Evolutionary conservation across 2,797 vertebrate genomes (phyloP).

Genomic region (Podarcis siculus): DNA sequence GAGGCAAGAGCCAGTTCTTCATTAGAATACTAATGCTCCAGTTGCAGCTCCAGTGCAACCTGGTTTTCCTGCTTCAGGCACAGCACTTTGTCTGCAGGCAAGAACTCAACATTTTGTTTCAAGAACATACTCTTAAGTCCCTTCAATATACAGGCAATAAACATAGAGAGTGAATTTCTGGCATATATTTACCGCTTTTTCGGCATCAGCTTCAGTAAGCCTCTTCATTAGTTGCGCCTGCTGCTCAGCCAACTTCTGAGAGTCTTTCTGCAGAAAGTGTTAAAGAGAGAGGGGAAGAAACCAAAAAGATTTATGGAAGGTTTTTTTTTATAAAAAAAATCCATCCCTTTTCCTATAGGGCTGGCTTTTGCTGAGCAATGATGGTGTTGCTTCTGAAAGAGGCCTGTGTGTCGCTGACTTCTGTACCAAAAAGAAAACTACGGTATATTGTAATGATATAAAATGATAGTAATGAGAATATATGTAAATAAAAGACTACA

Average conservation of each 20-base stretch:
- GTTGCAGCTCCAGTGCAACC: not conserved
- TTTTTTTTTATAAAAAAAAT: not conserved
- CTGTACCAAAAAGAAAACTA: not conserved
- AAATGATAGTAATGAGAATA: too few species aligned
- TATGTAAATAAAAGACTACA: too few species aligned
- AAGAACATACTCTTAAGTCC: not conserved
- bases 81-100: not conserved
- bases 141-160: not conserved
- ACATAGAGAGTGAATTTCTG: not conserved
- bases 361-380: not conserved
- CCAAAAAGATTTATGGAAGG: not conserved
- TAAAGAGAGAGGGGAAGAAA: conserved; percentile 1
- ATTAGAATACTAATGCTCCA: too few species aligned
- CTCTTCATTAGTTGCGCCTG: conserved; percentile 84
- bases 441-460: too few species aligned
- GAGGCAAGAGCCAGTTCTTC: not conserved
- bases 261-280: conserved; percentile 77
- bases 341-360: not conserved
- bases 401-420: too few species aligned
- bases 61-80: not conserved
- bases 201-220: conserved; percentile 83
- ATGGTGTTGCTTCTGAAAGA: not conserved
- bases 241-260: conserved; percentile 80
- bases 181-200: conserved; percentile 82
- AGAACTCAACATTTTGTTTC: not conserved